These are phyloP conservation scores for Micrasema minimum DNA, from an alignment of 1,140 invertebrate genomes.

Conservation along the genomic window DNA sequence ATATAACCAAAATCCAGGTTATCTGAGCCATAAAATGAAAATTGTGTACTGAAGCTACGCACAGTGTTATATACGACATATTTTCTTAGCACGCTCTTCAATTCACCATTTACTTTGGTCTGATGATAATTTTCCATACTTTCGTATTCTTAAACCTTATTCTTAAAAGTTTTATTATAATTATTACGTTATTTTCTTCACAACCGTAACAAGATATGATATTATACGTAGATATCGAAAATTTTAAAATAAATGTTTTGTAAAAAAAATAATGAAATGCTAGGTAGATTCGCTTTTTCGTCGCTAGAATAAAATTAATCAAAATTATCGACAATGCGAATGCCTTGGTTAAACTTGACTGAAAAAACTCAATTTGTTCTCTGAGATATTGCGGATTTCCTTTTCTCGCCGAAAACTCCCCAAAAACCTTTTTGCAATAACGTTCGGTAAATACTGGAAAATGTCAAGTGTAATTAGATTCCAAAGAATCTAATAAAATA, in stretches of 20 bases:
- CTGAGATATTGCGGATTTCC: conserved; percentile 3
- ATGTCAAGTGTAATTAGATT: conserved; percentile 33
- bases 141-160: not conserved
- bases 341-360: not conserved
- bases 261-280: too few relatives aligned
- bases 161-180: too few relatives aligned
- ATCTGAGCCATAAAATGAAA: conserved; percentile 18
- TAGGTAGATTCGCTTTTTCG: too few relatives aligned
- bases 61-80: not conserved
- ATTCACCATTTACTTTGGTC: not conserved
- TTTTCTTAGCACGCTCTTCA: not conserved
- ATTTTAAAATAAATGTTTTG: too few relatives aligned
- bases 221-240: too few relatives aligned
- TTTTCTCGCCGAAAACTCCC: not conserved
- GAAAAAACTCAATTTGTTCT: not conserved
- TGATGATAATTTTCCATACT: not conserved
- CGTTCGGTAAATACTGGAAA: conserved; percentile 26
- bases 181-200: too few relatives aligned
- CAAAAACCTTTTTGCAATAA: conserved; percentile 15
- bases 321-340: too few relatives aligned
- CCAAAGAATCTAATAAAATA: conserved; percentile 39
- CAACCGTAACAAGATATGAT: too few relatives aligned
- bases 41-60: not conserved
- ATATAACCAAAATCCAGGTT: conserved; percentile 28
- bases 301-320: too few relatives aligned